Percentiles rank a stretch among this genome's conserved stretches.
phyloP scores from a whole-genome alignment of 2,888 invertebrate genomes.

The Andrena trimmerana region DNA sequence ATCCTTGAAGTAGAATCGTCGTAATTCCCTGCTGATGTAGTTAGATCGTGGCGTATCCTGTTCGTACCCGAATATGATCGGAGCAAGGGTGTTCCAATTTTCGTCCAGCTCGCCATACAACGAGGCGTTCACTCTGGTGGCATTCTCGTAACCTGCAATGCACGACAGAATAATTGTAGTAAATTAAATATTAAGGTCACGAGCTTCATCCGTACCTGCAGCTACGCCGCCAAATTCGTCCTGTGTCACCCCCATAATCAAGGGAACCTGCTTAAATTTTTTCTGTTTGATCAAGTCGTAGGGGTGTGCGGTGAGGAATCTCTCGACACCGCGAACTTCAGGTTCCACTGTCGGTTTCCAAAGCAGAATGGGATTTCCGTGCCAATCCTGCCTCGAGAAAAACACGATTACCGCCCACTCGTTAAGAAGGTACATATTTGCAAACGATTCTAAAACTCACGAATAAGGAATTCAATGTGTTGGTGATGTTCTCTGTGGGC shows the following conservation, averaged over 20 bases:
- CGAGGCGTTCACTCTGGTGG: slow-evolving; percentile 84
- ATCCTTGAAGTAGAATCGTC: slow-evolving; percentile 85
- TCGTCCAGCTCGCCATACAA: slow-evolving; percentile 86
- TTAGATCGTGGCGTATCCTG: slow-evolving; percentile 86
- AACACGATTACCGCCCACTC: neutral
- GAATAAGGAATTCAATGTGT: slow-evolving; percentile 65
- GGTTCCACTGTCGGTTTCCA: slow-evolving; percentile 90
- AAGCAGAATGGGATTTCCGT: slow-evolving; percentile 86
- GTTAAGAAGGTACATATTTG: too few relatives aligned
- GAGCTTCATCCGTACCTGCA: slow-evolving; percentile 86
- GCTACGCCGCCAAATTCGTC: slow-evolving; percentile 89
- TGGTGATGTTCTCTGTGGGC: slow-evolving; percentile 72
- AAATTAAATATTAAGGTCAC: neutral
- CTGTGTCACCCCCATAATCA: slow-evolving; percentile 89
- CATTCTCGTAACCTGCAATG: slow-evolving; percentile 24
- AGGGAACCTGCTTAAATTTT: slow-evolving; percentile 88
- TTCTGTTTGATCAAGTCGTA: slow-evolving; percentile 87
- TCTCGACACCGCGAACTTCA: slow-evolving; percentile 88
- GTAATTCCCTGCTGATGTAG: slow-evolving; percentile 86
- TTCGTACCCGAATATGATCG: slow-evolving; percentile 88
- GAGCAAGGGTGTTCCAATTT: slow-evolving; percentile 88
- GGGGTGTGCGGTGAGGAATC: slow-evolving; percentile 88
- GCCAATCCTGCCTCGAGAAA: slow-evolving; percentile 85
- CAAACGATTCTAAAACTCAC: slow-evolving; percentile 61
- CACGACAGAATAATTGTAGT: neutral